Evolutionary conservation across 1,140 invertebrate genomes (phyloP), one percentile per base, ranked within the genome.

Genomic region (Penaeus indicus): DNA sequence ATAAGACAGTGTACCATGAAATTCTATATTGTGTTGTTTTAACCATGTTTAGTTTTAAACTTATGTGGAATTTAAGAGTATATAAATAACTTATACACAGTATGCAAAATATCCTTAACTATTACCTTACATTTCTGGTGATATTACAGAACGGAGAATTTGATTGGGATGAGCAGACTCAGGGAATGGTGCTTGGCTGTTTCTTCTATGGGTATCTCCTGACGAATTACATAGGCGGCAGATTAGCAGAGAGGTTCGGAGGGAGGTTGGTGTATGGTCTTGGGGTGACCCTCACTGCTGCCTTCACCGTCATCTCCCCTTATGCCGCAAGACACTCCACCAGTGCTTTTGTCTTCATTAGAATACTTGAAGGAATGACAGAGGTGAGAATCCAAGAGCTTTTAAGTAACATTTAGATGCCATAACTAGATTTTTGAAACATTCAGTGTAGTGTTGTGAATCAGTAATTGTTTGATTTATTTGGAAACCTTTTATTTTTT

Each of bases 251-350:
- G 93, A 92, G 95, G 63, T 95, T 95, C 91, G 96, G 96, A 13
- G 96, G 96, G 1, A 97, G 97, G 93, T 96, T 96, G 95, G 95
- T 97, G 72, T 96, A 97, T 94, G 95, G 96, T 90, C 94, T 94
- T 91, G 96, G 96, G 2, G 95, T 98, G 94, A 93, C 97, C 38
- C 92, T 96, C 42, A 96, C 97, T 63, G 97, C 96, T 89, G 83
- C 97, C 11, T 92, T 98, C 22, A 98, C 97, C 0, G 93, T 98
- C 11, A 92, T 98, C 0, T 97, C 97, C 1, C 97, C 97, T 5
- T 91, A 95, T 1, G 95, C 95, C 0, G 96, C 97, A 0, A 91
- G 92, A 78, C 92, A 92, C 82, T 91, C 92, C 1, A 92, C 91
- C 67, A 60, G 92, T 0, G 91, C 94, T 63, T 89, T 92, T 78